phyloP scores from a whole-genome alignment of 1,140 invertebrate species.

The Bombus confusus region DNA sequence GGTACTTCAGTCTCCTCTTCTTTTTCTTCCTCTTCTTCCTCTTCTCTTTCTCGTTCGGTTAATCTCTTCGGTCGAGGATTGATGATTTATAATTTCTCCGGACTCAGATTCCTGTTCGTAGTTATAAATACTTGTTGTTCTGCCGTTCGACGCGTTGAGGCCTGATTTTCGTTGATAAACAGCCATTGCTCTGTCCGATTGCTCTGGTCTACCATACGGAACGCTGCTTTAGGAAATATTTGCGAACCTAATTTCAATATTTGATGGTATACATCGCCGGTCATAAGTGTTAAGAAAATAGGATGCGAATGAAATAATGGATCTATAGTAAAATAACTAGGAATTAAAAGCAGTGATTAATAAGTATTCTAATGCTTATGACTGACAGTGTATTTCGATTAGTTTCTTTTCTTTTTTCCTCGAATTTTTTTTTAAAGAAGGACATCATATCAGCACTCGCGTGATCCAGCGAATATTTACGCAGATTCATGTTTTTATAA shows the following conservation, averaged over 20 bases:
- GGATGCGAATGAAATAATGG: background rate
- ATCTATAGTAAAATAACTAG: too few species aligned
- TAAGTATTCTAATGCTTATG: background rate
- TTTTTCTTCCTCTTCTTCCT: background rate
- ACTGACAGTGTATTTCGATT: too few species aligned
- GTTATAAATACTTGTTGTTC: slow-evolving; percentile 48
- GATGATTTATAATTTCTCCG: slow-evolving; percentile 54
- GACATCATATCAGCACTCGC: background rate
- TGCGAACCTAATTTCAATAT: background rate
- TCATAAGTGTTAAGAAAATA: too few species aligned
- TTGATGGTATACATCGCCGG: too few species aligned
- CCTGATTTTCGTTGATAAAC: slow-evolving; percentile 19
- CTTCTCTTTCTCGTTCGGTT: slow-evolving; percentile 6
- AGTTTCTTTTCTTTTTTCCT: background rate
- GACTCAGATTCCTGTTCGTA: slow-evolving; percentile 37
- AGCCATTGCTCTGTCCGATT: background rate
- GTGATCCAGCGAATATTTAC: too few species aligned
- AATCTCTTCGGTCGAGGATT: slow-evolving; percentile 42
- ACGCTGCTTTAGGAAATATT: background rate
- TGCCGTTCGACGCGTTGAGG: background rate
- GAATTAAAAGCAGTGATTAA: background rate
- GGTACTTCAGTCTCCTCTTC: slow-evolving; percentile 20
- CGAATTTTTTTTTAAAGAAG: background rate
- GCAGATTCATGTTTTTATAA: too few species aligned
- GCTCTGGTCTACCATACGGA: background rate